Conservation (phyloP, 2,113 vertebrate genomes). For the Tringa solitaria region DNA sequence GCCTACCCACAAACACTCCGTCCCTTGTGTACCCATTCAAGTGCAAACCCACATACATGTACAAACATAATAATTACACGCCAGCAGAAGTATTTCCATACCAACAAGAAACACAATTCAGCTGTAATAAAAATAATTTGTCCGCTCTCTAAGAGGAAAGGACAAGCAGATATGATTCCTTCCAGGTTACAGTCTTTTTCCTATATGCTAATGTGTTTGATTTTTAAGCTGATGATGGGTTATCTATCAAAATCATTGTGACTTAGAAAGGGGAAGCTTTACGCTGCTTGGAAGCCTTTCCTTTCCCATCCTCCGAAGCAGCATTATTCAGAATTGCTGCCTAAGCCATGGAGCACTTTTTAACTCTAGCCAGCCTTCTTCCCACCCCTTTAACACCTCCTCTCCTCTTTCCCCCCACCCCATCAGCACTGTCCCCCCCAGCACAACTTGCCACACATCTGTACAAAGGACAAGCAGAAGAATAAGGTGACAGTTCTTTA, state of each 20-base stretch:
- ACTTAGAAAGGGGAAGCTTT: background rate
- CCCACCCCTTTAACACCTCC: constrained; percentile 31
- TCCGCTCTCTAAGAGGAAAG: background rate
- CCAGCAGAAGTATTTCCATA: background rate
- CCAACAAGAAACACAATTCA: background rate
- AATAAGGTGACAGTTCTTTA: constrained; percentile 67
- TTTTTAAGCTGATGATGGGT: constrained; percentile 5
- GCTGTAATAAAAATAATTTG: background rate
- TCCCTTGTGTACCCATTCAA: background rate
- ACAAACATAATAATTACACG: background rate
- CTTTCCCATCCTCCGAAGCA: constrained; percentile 6
- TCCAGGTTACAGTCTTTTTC: background rate
- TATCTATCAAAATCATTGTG: constrained; percentile 26
- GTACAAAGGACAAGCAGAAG: constrained; percentile 43
- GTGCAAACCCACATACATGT: background rate
- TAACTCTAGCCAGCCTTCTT: constrained; percentile 9
- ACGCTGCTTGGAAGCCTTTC: constrained; percentile 17
- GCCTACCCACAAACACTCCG: background rate
- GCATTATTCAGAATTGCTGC: constrained; percentile 30
- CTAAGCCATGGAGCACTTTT: background rate
- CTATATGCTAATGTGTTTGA: background rate
- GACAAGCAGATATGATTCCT: background rate
- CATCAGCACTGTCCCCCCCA: background rate
- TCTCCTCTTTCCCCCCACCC: background rate
- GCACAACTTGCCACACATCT: constrained; percentile 52